Conservation (phyloP, 2,888 invertebrate species). For the Bruchidius siliquastri region DNA sequence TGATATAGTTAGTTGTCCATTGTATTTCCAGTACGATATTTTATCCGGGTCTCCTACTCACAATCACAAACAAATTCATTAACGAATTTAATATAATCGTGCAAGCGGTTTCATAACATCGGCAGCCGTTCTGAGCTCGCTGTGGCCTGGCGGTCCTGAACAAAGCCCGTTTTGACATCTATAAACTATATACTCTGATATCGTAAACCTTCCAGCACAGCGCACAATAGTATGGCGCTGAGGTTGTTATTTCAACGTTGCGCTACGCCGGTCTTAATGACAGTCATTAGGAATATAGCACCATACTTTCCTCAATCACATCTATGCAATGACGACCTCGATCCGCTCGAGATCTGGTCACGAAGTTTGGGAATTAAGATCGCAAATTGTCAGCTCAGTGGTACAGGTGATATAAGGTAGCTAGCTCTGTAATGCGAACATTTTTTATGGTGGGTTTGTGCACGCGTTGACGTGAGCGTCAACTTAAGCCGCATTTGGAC, state of each 20-base stretch:
- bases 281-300: constrained; percentile 29
- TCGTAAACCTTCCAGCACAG: background rate
- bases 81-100: background rate
- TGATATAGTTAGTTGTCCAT: no score
- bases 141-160: background rate
- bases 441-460: no score
- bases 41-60: background rate
- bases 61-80: background rate
- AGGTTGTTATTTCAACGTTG: constrained; percentile 21
- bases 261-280: constrained; percentile 25
- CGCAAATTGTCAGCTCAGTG: background rate
- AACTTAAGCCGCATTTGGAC: no score
- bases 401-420: background rate
- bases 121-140: background rate
- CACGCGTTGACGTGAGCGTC: no score
- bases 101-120: background rate
- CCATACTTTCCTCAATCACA: constrained; percentile 27
- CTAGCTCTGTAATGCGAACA: background rate
- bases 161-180: constrained; percentile 1
- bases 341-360: background rate
- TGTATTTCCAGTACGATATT: background rate
- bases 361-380: background rate
- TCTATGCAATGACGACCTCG: constrained; percentile 18
- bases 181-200: constrained; percentile 3
- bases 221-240: constrained; percentile 1